Evolutionary conservation across 2,113 vertebrate species (phyloP).

Genomic region (Actinemys pallida): DNA sequence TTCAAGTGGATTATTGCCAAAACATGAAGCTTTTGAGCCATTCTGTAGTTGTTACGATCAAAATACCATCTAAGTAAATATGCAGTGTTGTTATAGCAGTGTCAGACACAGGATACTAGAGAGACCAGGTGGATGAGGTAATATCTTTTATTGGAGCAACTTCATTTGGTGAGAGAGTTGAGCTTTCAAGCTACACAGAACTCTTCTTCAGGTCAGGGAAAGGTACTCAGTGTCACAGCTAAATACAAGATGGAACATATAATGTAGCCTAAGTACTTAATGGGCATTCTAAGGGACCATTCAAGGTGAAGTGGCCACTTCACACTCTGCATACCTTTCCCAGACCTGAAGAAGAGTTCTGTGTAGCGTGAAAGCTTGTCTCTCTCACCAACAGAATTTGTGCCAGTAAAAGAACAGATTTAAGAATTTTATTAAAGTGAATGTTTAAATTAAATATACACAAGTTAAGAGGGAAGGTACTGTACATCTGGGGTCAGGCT

Average conservation of each 20-base stretch:
- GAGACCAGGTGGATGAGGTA: background rate
- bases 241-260: background rate
- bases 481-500: too few species aligned
- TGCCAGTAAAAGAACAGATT: background rate
- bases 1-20: background rate
- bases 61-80: background rate
- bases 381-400: background rate
- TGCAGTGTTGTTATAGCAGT: background rate
- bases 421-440: too few species aligned
- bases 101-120: background rate
- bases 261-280: background rate
- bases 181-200: background rate
- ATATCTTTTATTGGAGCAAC: background rate
- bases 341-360: background rate
- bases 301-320: background rate
- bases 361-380: background rate
- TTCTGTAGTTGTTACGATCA: background rate
- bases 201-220: background rate
- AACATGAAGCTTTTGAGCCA: background rate
- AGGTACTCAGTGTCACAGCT: background rate
- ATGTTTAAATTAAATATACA: too few species aligned
- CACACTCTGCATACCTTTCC: background rate
- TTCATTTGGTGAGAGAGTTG: background rate
- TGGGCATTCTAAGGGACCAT: background rate
- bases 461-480: too few species aligned